phyloP scores from a whole-genome alignment of 2,888 invertebrate species.

The Amaurobius ferox region DNA sequence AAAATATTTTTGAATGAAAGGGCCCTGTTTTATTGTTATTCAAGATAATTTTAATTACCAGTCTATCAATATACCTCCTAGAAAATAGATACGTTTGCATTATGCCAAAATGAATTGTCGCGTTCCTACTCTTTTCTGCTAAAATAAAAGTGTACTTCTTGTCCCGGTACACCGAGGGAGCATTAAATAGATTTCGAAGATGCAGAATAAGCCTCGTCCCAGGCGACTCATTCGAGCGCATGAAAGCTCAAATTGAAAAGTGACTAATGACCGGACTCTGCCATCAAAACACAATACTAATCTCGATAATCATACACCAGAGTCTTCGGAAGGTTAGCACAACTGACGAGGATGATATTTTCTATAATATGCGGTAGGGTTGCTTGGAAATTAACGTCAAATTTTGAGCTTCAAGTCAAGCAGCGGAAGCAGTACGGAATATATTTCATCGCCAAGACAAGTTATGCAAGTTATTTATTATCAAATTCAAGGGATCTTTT shows the following conservation, averaged over 20 bases:
- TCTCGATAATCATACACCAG: constrained; percentile 66
- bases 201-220: constrained; percentile 45
- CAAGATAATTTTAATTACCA: background rate
- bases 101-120: background rate
- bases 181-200: constrained; percentile 29
- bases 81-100: background rate
- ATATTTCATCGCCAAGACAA: background rate
- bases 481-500: too few relatives aligned
- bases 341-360: constrained; percentile 57
- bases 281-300: constrained; percentile 69
- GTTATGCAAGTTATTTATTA: too few relatives aligned
- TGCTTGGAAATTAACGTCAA: background rate
- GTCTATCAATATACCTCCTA: constrained; percentile 1
- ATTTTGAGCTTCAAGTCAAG: background rate
- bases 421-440: background rate
- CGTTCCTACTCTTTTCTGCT: background rate
- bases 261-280: constrained; percentile 57
- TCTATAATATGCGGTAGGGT: constrained; percentile 48
- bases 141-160: background rate
- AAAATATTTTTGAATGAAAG: too few relatives aligned
- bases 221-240: constrained; percentile 43
- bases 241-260: constrained; percentile 64
- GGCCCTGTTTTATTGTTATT: constrained; percentile 5
- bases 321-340: constrained; percentile 59
- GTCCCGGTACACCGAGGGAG: background rate